phyloP scores from a whole-genome alignment of 2,797 vertebrate genomes.

The Buceros bicornis region DNA sequence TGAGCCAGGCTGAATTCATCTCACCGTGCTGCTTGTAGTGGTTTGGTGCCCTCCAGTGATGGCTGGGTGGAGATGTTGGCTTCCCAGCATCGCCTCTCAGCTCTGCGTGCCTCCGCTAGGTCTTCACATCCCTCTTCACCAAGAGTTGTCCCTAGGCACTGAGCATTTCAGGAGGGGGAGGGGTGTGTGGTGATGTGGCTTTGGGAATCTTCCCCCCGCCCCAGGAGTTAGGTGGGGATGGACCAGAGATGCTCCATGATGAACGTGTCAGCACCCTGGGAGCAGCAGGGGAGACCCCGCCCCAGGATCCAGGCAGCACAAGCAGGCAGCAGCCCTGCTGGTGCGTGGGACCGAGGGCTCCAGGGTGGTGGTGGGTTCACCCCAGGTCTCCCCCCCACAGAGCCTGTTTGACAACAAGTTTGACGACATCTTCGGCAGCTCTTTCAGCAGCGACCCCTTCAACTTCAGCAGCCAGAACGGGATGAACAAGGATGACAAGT shows the following conservation, averaged over 20 bases:
- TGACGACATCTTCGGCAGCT: slow-evolving; percentile 95
- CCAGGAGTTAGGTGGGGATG: not conserved
- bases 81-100: not conserved
- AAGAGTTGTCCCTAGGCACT: not conserved
- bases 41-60: slow-evolving; percentile 44
- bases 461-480: slow-evolving; percentile 98
- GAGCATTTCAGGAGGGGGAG: rapidly evolving
- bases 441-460: slow-evolving; percentile 90
- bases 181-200: rapidly evolving
- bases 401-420: slow-evolving; percentile 91
- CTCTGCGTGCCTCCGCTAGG: not conserved
- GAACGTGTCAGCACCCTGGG: rapidly evolving
- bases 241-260: not conserved
- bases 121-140: not conserved
- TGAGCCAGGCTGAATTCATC: not conserved
- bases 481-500: slow-evolving; percentile 95
- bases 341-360: rapidly evolving
- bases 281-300: not conserved
- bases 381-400: slow-evolving; percentile 70
- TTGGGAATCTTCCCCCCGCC: not conserved
- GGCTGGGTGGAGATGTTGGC: not conserved
- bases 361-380: not conserved
- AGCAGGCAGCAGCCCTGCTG: not conserved
- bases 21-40: not conserved
- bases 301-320: rapidly evolving